Base-by-base conservation (phyloP, 1,140 invertebrate species). In the Bombus soroeensis region DNA sequence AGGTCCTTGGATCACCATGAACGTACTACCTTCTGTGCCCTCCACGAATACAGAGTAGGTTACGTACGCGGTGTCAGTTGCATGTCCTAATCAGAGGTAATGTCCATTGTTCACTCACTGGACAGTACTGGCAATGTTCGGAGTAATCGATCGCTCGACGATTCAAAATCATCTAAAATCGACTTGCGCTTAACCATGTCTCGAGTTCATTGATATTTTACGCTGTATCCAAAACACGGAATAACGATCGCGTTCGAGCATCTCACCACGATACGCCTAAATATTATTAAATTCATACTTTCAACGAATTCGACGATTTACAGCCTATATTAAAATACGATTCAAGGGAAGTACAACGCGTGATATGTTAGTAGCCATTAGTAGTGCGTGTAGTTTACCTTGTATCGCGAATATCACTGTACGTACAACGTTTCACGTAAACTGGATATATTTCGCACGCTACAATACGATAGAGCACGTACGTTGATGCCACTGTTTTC, bases 371-470 rank as follows among this genome's bases (percentile, higher is more conserved):
- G 34, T 37, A 12, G 32, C 34, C 18, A 37, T 68, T 34, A 68
- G 8, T 37, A 37, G 34, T 68, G 25, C 34, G 34, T 39, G 66
- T 68, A 68, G 34, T 68, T 37, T 32, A 37, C 34, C 15, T 68
- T 68, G 78, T 75, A 89, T 88, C 84, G 83, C 71, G 79, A 86
- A 80, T 87, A 86, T 86, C 64, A 72, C 64, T 41, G 78, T 39
- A 34, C 75, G 78, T 39, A 34, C 75, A 41, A 81, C 43, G 32
- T 66, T 34, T 47, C 70, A 82, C 85, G 64, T 85, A 91, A 91
- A 92, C 91, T 92, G 89, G 83, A 90, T 81, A 73, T 68, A 86
- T 90, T 89, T 85, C 75, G 62, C 83, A 41, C 70, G 64, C 2
- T 59, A 34, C 75, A 83, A 34, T 78, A 83, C 86, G 84, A 83